Percentiles rank a stretch among this genome's conserved stretches.
Conservation (phyloP, 2,797 vertebrate genomes). For the Bryconaethiops microstoma region DNA sequence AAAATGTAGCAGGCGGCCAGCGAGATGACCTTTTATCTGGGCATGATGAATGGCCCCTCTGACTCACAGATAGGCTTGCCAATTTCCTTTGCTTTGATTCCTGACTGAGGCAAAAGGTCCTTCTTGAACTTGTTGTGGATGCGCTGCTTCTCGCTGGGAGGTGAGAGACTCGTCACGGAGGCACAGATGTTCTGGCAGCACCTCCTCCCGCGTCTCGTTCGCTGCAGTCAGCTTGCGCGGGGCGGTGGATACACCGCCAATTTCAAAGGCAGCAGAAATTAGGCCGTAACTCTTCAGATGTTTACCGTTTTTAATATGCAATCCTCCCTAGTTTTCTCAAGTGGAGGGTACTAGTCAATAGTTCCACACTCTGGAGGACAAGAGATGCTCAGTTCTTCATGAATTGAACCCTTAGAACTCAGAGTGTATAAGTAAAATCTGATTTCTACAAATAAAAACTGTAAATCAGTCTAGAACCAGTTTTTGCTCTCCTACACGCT, state of each 20-base stretch:
- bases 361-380: neutral
- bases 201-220: slow-evolving; percentile 23
- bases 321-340: neutral
- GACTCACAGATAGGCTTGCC: slow-evolving; percentile 70
- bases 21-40: slow-evolving; percentile 70
- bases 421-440: no score
- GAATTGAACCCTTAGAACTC: no score
- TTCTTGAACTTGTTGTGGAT: slow-evolving; percentile 61
- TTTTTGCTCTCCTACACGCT: no score
- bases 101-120: slow-evolving; percentile 59
- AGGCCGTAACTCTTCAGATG: slow-evolving; percentile 36
- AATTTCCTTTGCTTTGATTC: slow-evolving; percentile 73
- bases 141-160: slow-evolving; percentile 60
- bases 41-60: slow-evolving; percentile 68
- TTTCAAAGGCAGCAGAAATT: slow-evolving; percentile 41
- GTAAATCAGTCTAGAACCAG: no score
- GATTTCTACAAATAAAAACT: no score
- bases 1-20: slow-evolving; percentile 65
- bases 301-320: neutral
- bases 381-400: slow-evolving; percentile 1
- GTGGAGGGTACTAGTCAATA: neutral
- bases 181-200: slow-evolving; percentile 51
- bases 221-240: neutral
- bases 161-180: slow-evolving; percentile 32
- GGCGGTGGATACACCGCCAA: neutral